Base-by-base conservation (phyloP, 2,888 invertebrate species). In the Aspidapion aeneum region DNA sequence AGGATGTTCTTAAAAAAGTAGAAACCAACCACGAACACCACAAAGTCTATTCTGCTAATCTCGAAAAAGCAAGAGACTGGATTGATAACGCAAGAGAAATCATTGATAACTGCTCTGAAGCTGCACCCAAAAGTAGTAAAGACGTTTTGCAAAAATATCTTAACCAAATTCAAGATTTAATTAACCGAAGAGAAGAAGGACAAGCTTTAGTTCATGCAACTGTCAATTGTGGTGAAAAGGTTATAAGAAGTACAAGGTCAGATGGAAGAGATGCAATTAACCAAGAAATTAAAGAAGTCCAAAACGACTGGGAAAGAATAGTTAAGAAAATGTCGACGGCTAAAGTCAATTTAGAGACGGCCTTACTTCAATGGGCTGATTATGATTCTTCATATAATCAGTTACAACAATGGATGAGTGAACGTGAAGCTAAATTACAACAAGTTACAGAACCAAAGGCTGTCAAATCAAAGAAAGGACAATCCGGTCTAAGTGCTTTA, bases 341-440 rank as follows among this genome's bases (percentile, higher is more conserved):
- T 0, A 96, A 96, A 80, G 94, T 94, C 16, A 90, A 93, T 73
- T 80, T 97, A 49, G 96, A 97, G 79, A 94, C 94, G 0, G 90
- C 91, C 71, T 82, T 96, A 16, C 82, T 96, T 51, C 96, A 97
- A 85, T 97, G 96, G 96, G 94, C 95, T 5, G 95, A 96, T 76
- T 97, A 96, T 78, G 95, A 93, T 76, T 95, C 95, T 61, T 95
- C 94, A 63, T 96, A 94, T 77, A 89, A 91, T 18, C 95, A 96
- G 77, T 81, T 97, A 20, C 92, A 95, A 74, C 93, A 95, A 84
- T 96, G 97, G 96, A 93, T 98, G 65, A 90, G 90, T 35, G 96
- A 97, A 74, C 87, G 95, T 72, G 96, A 96, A 83, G 93, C 93
- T 2, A 94, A 96, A 80, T 79, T 95, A 57, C 93, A 94, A 80